A percentile compares a stretch with the other conserved stretches of the same genome.
Evolutionary conservation across 2,113 vertebrate species (phyloP).

Genomic region (Ceratotherium simum): DNA sequence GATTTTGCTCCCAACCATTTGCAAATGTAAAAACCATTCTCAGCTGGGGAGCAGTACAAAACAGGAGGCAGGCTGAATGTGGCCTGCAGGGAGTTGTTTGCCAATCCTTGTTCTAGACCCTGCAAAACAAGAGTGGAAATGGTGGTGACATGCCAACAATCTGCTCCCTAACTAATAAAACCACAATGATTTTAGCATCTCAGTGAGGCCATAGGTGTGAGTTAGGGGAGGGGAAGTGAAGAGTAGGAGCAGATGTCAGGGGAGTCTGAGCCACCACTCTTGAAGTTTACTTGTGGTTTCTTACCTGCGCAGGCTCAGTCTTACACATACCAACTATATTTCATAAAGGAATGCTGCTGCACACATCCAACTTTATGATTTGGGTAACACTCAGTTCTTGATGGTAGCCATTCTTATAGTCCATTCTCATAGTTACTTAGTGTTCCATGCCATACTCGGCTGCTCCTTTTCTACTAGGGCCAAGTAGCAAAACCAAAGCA

Average conservation of each 20-base stretch:
- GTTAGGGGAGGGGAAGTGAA: neutral
- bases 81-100: neutral
- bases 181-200: neutral
- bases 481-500: neutral
- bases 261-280: neutral
- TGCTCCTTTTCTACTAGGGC: neutral
- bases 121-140: neutral
- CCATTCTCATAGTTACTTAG: neutral
- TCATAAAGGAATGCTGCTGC: neutral
- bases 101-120: neutral
- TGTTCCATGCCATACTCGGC: neutral
- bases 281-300: neutral
- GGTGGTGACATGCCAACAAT: neutral
- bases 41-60: neutral
- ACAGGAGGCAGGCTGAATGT: neutral
- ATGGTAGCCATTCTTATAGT: neutral
- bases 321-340: neutral
- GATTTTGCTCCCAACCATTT: neutral
- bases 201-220: neutral
- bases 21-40: neutral
- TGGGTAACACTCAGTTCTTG: neutral
- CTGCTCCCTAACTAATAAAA: neutral
- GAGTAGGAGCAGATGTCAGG: neutral
- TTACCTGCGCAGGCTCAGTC: neutral
- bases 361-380: neutral